Evolutionary conservation across 37 sponge, comb jelly and placozoan genomes (phyloP), one percentile per base, ranked within the genome.

Genomic region (Aphrocallistes beatrix): DNA sequence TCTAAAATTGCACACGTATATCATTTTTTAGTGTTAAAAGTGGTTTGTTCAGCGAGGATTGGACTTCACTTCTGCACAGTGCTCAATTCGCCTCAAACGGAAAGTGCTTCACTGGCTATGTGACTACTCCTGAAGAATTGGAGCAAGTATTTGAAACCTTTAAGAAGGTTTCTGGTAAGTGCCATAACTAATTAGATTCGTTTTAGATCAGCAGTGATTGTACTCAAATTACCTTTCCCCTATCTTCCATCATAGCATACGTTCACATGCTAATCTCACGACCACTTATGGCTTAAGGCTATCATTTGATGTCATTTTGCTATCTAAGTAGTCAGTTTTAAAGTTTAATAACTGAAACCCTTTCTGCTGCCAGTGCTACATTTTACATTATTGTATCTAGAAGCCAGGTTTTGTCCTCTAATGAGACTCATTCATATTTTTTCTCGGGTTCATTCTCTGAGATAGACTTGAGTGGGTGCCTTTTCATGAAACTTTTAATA

Each of bases 391-490:
- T 60, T 30, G 25, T 60, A 30, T 60, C 34, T 19, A 60, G 75
- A 60, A 60, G 75, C 75, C 75, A 60, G n/a, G 6, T 8, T 60
- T 60, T 30, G 75, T 60, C 75, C 75, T 60, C 75, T 60, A 25
- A 30, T 19, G 75, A 3, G 75, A 60, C 28, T 60, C n/a, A 60
- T 60, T 60, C 34, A 60, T 30, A 60, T 60, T 60, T 60, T n/a
- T 60, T 60, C 8, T 60, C 75, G 75, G 75, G 75, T 60, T 60
- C 75, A 60, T 60, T 60, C 75, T 60, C 17, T 19, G n/a, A 60
- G 75, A 60, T 60, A 60, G 75, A 60, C 75, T 60, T 60, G 75
- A 60, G 75, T 60, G 75, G 75, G n/a, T 60, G 75, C 75, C 75
- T 60, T 60, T 60, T 60, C 75, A 60, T 60, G 75, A 60, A 60